These are phyloP conservation scores for Ramazzottius varieornatus DNA, from an alignment of 2,888 invertebrate genomes.

Conservation along the genomic window DNA sequence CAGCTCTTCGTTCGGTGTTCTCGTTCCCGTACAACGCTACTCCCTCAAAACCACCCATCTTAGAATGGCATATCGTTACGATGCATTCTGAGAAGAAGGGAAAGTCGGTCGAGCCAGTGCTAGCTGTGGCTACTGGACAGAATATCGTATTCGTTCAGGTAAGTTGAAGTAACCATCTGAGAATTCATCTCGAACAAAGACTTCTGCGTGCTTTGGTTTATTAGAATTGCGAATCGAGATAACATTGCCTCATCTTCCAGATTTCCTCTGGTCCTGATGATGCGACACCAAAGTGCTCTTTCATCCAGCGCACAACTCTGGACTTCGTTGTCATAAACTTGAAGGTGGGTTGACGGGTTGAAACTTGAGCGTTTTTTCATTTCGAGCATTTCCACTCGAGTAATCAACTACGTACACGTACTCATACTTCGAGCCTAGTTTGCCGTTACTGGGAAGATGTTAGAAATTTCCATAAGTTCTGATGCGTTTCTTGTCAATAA, in stretches of 20 bases:
- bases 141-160: not conserved
- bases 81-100: not conserved
- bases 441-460: too few relatives aligned
- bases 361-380: not conserved
- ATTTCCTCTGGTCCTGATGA: not conserved
- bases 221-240: too few relatives aligned
- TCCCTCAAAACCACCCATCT: not conserved
- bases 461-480: too few relatives aligned
- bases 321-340: not conserved
- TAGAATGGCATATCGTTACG: slow-evolving; percentile 1
- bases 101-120: not conserved
- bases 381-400: too few relatives aligned
- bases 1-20: not conserved
- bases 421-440: not conserved
- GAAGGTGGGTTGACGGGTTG: not conserved
- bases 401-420: not conserved
- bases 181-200: not conserved
- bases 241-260: not conserved
- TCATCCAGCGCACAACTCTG: not conserved
- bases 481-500: too few relatives aligned
- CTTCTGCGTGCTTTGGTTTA: too few relatives aligned
- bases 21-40: not conserved
- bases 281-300: not conserved
- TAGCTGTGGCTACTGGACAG: not conserved
- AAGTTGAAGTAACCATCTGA: not conserved